Evolutionary conservation across 2,888 invertebrate genomes (phyloP).

Genomic region (Linyphia triangularis): DNA sequence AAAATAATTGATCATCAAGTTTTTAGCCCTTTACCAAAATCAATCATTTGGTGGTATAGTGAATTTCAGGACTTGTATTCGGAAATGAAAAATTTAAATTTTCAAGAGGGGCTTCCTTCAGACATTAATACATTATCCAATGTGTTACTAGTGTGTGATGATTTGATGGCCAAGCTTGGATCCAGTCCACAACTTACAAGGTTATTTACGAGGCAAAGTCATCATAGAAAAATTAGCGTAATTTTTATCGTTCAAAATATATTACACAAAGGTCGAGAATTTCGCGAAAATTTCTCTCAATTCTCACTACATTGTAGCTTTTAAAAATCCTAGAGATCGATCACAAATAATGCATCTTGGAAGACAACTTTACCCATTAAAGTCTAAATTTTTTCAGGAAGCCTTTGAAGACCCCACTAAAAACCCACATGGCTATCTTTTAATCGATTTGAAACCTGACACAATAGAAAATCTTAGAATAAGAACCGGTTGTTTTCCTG

Average conservation of each 20-base stretch:
- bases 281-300: constrained; percentile 47
- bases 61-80: constrained; percentile 23
- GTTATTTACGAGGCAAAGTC: constrained; percentile 57
- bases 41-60: constrained; percentile 45
- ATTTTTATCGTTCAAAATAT: constrained; percentile 64
- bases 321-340: constrained; percentile 23
- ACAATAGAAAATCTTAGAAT: too few species aligned
- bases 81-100: not conserved
- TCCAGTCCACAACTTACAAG: constrained; percentile 20
- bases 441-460: too few species aligned
- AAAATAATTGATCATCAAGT: constrained; percentile 28
- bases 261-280: constrained; percentile 11
- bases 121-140: not conserved
- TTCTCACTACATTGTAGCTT: constrained; percentile 7
- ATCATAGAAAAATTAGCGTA: constrained; percentile 42
- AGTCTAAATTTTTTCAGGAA: not conserved
- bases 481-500: too few species aligned
- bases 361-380: constrained; percentile 13
- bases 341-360: constrained; percentile 2
- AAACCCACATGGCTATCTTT: too few species aligned
- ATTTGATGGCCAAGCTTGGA: constrained; percentile 39
- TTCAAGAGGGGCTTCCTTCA: constrained; percentile 9
- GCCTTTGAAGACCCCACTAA: too few species aligned
- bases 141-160: constrained; percentile 31
- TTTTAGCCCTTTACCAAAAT: not conserved